Conservation (phyloP, 2,888 invertebrate genomes). For the Harpalus rufipes region DNA sequence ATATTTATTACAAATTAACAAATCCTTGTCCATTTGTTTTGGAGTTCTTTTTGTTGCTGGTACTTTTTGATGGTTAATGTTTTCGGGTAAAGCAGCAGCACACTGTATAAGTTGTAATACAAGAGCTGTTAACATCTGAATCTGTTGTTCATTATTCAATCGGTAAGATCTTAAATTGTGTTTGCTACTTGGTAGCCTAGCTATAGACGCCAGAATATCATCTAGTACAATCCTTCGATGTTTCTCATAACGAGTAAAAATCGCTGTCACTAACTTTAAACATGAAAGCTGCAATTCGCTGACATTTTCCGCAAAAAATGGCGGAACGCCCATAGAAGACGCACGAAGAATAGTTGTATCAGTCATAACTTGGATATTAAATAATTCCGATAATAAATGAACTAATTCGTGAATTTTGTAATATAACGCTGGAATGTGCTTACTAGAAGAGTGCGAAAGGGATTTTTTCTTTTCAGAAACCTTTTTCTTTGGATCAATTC, state of each 20-base stretch:
- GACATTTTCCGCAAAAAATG: slow-evolving; percentile 99
- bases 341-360: slow-evolving; percentile 96
- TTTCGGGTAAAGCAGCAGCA: slow-evolving; percentile 92
- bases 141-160: slow-evolving; percentile 92
- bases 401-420: slow-evolving; percentile 93
- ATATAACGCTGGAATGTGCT: slow-evolving; percentile 88
- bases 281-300: slow-evolving; percentile 97
- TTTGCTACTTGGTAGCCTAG: slow-evolving; percentile 97
- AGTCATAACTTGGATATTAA: slow-evolving; percentile 95
- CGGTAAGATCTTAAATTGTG: slow-evolving; percentile 96
- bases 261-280: slow-evolving; percentile 95
- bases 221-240: slow-evolving; percentile 95
- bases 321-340: slow-evolving; percentile 96
- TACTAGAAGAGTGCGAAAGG: slow-evolving; percentile 83
- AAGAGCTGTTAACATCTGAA: slow-evolving; percentile 99
- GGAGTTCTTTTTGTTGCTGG: slow-evolving; percentile 69
- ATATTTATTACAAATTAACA: slow-evolving; percentile 93
- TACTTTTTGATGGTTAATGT: slow-evolving; percentile 76
- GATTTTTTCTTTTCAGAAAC: slow-evolving; percentile 82
- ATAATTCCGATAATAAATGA: slow-evolving; percentile 89
- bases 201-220: slow-evolving; percentile 98
- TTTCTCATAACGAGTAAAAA: slow-evolving; percentile 97
- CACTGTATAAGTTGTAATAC: slow-evolving; percentile 98
- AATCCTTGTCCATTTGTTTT: slow-evolving; percentile 88
- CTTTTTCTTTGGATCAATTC: slow-evolving; percentile 86